These are phyloP conservation scores for Apostichopus parvimensis DNA, from an alignment of 35 echinoderm and acorn worm species.

Conservation along the genomic window DNA sequence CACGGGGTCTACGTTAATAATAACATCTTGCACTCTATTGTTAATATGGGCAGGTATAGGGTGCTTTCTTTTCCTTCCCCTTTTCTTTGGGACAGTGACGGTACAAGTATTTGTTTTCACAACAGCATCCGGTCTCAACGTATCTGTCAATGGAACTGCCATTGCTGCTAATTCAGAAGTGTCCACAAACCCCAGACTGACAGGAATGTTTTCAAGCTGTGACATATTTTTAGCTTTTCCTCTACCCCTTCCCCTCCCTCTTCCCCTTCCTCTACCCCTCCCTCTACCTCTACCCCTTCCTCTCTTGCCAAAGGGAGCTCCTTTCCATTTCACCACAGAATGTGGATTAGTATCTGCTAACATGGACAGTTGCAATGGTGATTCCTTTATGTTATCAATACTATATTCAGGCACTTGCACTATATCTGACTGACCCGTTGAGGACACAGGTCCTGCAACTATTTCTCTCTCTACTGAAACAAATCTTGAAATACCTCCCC, in stretches of 20 bases:
- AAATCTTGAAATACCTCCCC: neutral
- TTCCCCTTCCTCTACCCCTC: slow-evolving; percentile 33
- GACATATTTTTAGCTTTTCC: neutral
- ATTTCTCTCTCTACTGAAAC: slow-evolving; percentile 13
- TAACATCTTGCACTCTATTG: neutral
- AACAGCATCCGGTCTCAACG: neutral
- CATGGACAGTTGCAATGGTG: slow-evolving; percentile 5
- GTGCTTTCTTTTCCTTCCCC: slow-evolving; percentile 50
- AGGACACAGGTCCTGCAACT: slow-evolving; percentile 5
- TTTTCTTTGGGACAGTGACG: slow-evolving; percentile 26
- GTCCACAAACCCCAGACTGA: neutral
- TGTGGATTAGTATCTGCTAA: neutral
- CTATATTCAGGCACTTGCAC: slow-evolving; percentile 50
- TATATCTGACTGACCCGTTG: neutral
- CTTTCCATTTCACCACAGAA: neutral
- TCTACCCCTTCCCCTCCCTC: slow-evolving; percentile 33
- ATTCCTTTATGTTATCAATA: slow-evolving; percentile 23
- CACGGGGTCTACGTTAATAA: neutral
- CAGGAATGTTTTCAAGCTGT: slow-evolving; percentile 46
- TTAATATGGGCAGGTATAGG: slow-evolving; percentile 38
- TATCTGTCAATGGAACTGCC: neutral
- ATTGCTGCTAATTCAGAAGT: neutral
- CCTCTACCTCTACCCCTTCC: slow-evolving; percentile 30
- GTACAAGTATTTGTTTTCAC: neutral
- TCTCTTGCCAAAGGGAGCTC: neutral